Percentiles rank a stretch among this genome's conserved stretches.
Conservation (phyloP, 2,888 invertebrate genomes). For the Pyrochroa serraticornis region DNA sequence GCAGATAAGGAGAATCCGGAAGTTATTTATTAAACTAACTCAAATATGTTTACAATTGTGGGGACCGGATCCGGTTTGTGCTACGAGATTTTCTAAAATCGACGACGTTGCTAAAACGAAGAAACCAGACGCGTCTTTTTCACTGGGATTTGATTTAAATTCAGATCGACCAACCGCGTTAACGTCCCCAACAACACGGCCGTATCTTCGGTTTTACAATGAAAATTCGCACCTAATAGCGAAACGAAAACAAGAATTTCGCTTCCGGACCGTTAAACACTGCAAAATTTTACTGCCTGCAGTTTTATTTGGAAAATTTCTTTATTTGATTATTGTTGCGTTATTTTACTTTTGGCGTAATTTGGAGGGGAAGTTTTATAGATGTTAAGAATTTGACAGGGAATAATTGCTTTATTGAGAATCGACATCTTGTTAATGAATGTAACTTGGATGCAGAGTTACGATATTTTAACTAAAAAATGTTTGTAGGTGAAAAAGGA, state of each 20-base stretch:
- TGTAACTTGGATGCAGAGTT: too few relatives aligned
- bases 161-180: background rate
- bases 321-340: conserved; percentile 13
- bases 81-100: conserved; percentile 10
- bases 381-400: background rate
- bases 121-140: too few relatives aligned
- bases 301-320: conserved; percentile 14
- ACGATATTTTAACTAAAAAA: too few relatives aligned
- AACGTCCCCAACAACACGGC: conserved; percentile 1
- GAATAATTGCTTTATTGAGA: too few relatives aligned
- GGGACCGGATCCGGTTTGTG: background rate
- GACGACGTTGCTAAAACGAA: conserved; percentile 14
- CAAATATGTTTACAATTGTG: conserved; percentile 12
- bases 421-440: too few relatives aligned
- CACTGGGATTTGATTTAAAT: conserved; percentile 5
- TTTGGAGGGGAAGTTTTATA: conserved; percentile 3
- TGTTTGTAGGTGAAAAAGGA: too few relatives aligned
- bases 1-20: conserved; percentile 18
- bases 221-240: background rate
- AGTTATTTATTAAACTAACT: conserved; percentile 9
- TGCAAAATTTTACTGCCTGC: conserved; percentile 8
- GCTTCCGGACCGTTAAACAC: conserved; percentile 10
- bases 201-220: conserved; percentile 4
- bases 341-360: conserved; percentile 3
- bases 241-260: too few relatives aligned